Percentiles rank a stretch among this genome's conserved stretches.
Evolutionary conservation across 2,797 vertebrate species (phyloP).

Genomic region (Adrianichthys oophorus): DNA sequence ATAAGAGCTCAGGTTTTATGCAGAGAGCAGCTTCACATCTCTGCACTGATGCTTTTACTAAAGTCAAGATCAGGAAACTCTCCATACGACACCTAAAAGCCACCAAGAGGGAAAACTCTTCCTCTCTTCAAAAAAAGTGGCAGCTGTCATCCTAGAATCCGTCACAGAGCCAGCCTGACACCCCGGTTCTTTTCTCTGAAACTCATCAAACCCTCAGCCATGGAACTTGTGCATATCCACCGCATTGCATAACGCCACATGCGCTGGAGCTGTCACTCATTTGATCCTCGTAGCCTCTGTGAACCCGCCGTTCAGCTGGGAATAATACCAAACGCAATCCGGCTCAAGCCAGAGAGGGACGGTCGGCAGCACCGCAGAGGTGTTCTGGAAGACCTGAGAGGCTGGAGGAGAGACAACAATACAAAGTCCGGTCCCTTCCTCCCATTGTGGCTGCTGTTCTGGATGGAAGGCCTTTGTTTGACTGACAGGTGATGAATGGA

Average conservation of each 20-base stretch:
- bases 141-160: neutral
- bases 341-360: conserved; percentile 39
- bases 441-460: conserved; percentile 53
- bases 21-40: no score
- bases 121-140: no score
- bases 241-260: conserved; percentile 36
- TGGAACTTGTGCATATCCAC: conserved; percentile 34
- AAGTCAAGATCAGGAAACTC: no score
- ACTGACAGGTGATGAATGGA: conserved; percentile 41
- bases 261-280: conserved; percentile 43
- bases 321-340: conserved; percentile 53
- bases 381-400: conserved; percentile 57
- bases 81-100: no score
- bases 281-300: conserved; percentile 45
- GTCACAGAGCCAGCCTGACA: neutral
- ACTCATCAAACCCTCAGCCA: conserved; percentile 36
- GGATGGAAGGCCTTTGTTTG: conserved; percentile 49
- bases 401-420: conserved; percentile 58
- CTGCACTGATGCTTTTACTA: no score
- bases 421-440: conserved; percentile 70
- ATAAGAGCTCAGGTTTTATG: no score
- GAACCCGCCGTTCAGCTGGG: conserved; percentile 58
- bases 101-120: no score
- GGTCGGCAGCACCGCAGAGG: conserved; percentile 28
- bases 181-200: neutral